Evolutionary conservation across 2,797 vertebrate species (phyloP), one percentile per base, ranked within the genome.

Genomic region (Sciurus vulgaris): DNA sequence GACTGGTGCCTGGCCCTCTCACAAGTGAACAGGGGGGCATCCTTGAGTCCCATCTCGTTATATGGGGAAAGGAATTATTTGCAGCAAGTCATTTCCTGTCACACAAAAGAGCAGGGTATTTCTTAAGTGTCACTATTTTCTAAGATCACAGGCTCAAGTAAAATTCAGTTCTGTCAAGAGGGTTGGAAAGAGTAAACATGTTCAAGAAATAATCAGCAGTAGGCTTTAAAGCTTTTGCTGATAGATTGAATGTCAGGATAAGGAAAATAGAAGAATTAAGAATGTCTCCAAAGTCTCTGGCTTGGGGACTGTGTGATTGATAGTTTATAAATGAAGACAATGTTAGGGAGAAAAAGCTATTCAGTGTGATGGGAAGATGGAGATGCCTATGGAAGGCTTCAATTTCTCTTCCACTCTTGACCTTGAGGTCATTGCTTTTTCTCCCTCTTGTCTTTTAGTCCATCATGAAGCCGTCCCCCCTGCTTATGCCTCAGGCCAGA

Each of bases 261-360:
- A 89, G 61, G 65, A 67, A 56, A 61, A 87, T 81, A 90, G 84
- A 92, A 83, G 72, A 84, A 84, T 93, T 73, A 84, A 89, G 70
- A 35, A 78, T 69, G 15, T 70, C 33, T 83, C 24, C 7, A 33
- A 74, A 49, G 14, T 83, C 83, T 91, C 33, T 76, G 61, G 33
- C 49, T 51, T 47, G 49, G 63, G 38, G n/a, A 82, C 51, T 92
- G 44, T 26, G 3, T 72, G 69, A 77, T 30, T 49, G 30, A 26
- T 30, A 7, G 13, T 51, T 56, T 85, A 33, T 7, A 49, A 78
- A 56, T 79, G 69, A 86, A 83, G 88, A 86, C 0, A 78, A 69
- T 33, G 76, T 44, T 30, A 74, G 47, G 28, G 30, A 41, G 63
- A 33, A 79, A 61, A 93, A 83, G 17, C 41, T 61, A 44, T 59